Base-by-base conservation (phyloP, 2,888 invertebrate species). In the Drosophila aldrichi region DNA sequence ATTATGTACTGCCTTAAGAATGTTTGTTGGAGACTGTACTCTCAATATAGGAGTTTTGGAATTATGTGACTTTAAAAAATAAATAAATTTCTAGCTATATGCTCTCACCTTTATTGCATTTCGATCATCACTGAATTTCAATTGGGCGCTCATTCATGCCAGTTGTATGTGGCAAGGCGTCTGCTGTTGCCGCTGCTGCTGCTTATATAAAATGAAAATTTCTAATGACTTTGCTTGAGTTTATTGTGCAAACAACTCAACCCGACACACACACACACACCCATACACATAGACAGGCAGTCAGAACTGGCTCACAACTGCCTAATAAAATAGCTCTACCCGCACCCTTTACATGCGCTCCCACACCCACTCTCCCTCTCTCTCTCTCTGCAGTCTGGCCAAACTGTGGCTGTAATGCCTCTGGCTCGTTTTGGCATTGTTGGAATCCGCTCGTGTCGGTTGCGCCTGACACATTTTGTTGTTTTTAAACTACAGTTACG, bases 201-300 rank as follows among this genome's bases (percentile, higher is more conserved):
- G 79, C 81, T 81, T 79, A 78, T 75, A 88, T 86, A 88, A 88
- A 85, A 85, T 86, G 88, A 85, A 85, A 81, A 70, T 83, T 82
- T 77, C 86, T 78, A 85, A 86, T 85, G 81, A 77, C 79, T 81
- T 82, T 76, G 70, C 74, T 69, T 73, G 79, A 81, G 79, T 81
- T 81, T 85, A 85, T 77, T 82, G 81, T 69, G 71, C 71, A 81
- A 66, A 77, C 72, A 85, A 75, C 57, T 69, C 71, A 43, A 44
- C 29, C 49, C 32, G 49, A 14, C 32, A 38, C 36, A 6, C 5
- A 6, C 36, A 12, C 10, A 8, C 34, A 55, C 38, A 38, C 36
- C 2, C 16, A 7, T 7, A 16, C 34, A 55, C 34, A 36, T 6
- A 6, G 6, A 6, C 29, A 2, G 29, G 55, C 40, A 36, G 41